A percentile compares a stretch with the other conserved stretches of the same genome.
These are phyloP conservation scores for Elmis aenea DNA, from an alignment of 2,888 invertebrate genomes.

Conservation along the genomic window DNA sequence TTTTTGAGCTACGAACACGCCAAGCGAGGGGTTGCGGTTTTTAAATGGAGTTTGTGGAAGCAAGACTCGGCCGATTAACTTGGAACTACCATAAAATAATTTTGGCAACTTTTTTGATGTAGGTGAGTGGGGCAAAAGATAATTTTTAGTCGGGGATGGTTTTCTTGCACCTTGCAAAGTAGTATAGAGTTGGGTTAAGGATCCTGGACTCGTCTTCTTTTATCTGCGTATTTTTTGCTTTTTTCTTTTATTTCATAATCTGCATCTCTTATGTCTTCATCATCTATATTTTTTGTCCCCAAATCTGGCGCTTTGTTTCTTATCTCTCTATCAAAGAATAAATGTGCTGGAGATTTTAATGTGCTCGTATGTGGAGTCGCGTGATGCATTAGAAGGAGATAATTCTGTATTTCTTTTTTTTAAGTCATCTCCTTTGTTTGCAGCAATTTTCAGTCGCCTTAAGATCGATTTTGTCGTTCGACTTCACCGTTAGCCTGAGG, in stretches of 20 bases:
- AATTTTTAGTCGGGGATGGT: too few species aligned
- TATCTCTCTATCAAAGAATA: conserved; percentile 21
- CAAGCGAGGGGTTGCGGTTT: too few species aligned
- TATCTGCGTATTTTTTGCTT: conserved; percentile 5
- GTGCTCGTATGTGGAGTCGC: conserved; percentile 30
- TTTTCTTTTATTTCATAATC: conserved; percentile 6
- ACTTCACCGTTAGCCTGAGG: conserved; percentile 28
- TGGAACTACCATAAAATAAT: too few species aligned
- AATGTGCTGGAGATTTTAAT: conserved; percentile 25
- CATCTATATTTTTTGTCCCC: background rate
- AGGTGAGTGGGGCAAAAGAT: too few species aligned
- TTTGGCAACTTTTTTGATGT: too few species aligned
- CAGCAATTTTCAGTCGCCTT: conserved; percentile 17
- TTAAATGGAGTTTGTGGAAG: too few species aligned
- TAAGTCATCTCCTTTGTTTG: conserved; percentile 14
- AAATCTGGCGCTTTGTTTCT: conserved; percentile 23
- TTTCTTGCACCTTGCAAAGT: too few species aligned
- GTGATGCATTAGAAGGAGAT: conserved; percentile 23
- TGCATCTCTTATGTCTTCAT: conserved; percentile 7
- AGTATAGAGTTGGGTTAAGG: too few species aligned
- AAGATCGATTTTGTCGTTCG: conserved; percentile 19
- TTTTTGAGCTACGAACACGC: too few species aligned
- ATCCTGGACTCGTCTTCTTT: conserved; percentile 3
- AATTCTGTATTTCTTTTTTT: conserved; percentile 21
- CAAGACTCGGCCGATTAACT: too few species aligned